phyloP scores from a whole-genome alignment of 2,797 vertebrate species.

The Myotis vivesi region DNA sequence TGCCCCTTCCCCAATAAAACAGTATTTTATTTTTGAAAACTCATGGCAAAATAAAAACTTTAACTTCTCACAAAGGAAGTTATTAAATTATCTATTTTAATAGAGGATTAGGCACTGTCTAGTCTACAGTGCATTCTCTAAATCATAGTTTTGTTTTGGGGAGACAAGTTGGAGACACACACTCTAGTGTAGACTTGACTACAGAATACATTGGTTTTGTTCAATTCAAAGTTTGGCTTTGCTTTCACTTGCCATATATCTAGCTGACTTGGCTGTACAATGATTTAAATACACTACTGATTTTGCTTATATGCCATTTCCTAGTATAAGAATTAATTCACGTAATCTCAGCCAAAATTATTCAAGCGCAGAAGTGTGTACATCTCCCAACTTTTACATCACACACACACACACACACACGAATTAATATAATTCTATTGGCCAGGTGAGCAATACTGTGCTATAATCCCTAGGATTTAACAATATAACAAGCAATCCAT shows the following conservation, averaged over 20 bases:
- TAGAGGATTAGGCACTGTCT: background rate
- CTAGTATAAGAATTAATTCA: background rate
- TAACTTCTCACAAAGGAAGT: background rate
- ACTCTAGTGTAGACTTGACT: background rate
- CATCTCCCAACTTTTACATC: background rate
- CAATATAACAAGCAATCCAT: background rate
- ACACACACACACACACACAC: background rate
- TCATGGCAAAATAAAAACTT: background rate
- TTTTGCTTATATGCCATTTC: background rate
- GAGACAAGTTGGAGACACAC: background rate
- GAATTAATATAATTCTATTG: background rate
- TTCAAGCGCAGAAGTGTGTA: background rate
- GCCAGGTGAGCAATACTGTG: background rate
- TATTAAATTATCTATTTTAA: background rate
- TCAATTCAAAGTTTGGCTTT: constrained; percentile 1
- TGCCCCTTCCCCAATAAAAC: background rate
- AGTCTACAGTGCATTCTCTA: background rate
- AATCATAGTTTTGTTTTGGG: constrained; percentile 11
- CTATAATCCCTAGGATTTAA: background rate
- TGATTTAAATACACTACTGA: constrained; percentile 44
- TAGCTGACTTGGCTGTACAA: background rate
- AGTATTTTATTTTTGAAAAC: constrained; percentile 12
- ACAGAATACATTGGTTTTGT: constrained; percentile 9
- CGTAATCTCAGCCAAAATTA: background rate
- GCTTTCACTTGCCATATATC: background rate